These are phyloP conservation scores for Lepidurus apus DNA, from an alignment of 1,140 invertebrate genomes.

Conservation along the genomic window DNA sequence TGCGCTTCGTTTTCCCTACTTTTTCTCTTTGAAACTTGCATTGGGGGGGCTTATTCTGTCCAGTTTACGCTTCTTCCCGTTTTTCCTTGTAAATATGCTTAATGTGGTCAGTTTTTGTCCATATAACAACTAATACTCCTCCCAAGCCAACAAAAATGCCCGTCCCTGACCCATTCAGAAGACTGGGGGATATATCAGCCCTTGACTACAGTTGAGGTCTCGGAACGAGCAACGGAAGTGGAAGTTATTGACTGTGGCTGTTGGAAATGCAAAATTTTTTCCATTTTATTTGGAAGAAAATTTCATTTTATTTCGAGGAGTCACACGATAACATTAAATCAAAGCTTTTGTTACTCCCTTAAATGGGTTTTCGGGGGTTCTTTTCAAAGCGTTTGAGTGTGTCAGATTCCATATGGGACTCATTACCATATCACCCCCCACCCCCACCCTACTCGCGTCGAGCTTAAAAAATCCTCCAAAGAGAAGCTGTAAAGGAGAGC, in stretches of 20 bases:
- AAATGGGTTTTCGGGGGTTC: neutral
- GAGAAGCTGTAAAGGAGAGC: neutral
- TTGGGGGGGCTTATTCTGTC: neutral
- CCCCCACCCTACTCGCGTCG: neutral
- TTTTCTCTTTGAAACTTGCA: too few species aligned
- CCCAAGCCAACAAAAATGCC: neutral
- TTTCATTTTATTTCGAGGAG: neutral
- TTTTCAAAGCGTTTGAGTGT: constrained; percentile 19
- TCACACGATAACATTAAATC: constrained; percentile 11
- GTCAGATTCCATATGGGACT: constrained; percentile 21
- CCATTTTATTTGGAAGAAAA: neutral
- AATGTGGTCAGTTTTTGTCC: constrained; percentile 19
- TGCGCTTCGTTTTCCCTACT: neutral
- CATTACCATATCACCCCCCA: constrained; percentile 1
- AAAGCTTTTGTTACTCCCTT: neutral
- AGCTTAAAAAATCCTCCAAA: neutral
- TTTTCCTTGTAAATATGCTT: constrained; percentile 11
- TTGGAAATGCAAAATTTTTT: neutral
- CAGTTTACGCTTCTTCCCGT: neutral
- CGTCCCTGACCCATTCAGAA: neutral
- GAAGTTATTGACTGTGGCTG: neutral
- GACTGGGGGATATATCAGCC: neutral
- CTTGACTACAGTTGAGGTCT: neutral
- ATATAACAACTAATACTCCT: neutral
- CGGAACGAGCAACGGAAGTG: constrained; percentile 9